phyloP scores from a whole-genome alignment of 2,113 vertebrate species.

The Elaphurus davidianus region DNA sequence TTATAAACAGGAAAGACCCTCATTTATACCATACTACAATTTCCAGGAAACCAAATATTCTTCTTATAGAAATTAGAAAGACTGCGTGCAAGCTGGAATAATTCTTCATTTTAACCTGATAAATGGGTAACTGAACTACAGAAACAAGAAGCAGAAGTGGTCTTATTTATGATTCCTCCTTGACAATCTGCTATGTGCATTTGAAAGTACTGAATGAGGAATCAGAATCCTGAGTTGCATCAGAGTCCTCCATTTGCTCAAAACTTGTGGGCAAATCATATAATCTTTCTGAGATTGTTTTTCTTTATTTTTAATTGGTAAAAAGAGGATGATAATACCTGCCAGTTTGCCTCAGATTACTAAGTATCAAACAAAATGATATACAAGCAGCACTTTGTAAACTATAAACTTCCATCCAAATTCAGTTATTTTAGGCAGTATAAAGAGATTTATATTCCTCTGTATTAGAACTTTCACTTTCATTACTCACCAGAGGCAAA shows the following conservation, averaged over 20 bases:
- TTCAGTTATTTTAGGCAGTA: neutral
- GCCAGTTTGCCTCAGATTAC: neutral
- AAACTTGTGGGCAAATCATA: conserved; percentile 1
- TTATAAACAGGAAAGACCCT: neutral
- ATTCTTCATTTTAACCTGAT: neutral
- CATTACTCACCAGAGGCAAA: neutral
- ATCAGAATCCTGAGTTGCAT: neutral
- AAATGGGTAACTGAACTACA: neutral
- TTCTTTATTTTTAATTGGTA: neutral
- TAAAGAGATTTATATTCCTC: neutral
- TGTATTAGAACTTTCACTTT: conserved; percentile 15
- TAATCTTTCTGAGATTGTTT: neutral
- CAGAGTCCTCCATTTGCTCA: neutral
- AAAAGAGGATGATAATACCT: neutral
- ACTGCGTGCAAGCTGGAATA: neutral
- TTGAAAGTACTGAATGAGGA: neutral
- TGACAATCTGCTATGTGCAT: neutral
- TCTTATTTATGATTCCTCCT: neutral
- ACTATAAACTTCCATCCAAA: neutral
- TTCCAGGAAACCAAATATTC: neutral
- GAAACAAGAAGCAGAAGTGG: conserved; percentile 6
- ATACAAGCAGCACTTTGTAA: neutral
- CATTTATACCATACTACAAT: neutral
- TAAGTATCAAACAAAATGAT: conserved; percentile 14
- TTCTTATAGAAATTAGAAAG: neutral